phyloP scores from a whole-genome alignment of 2,797 vertebrate genomes.

The Sebastes iracundus region DNA sequence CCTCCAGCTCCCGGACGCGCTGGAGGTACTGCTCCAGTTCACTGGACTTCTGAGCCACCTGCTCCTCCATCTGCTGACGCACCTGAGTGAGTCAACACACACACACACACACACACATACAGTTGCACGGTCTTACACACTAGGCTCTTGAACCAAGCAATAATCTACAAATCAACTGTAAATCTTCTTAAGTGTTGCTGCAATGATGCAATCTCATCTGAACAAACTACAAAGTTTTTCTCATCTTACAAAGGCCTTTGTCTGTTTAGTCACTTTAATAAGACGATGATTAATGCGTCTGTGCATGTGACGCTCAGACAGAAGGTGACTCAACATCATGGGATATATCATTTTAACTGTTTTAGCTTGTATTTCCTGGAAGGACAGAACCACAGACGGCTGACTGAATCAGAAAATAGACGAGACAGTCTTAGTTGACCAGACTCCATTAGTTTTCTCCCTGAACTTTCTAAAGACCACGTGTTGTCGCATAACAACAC shows the following conservation, averaged over 20 bases:
- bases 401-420: background rate
- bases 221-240: background rate
- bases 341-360: background rate
- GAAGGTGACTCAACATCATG: conserved; percentile 46
- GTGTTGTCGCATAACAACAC: background rate
- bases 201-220: background rate
- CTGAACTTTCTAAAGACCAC: background rate
- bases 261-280: background rate
- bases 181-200: background rate
- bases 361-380: conserved; percentile 36
- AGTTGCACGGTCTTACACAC: background rate
- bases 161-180: background rate
- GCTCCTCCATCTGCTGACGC: conserved; percentile 94
- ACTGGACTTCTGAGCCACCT: conserved; percentile 94
- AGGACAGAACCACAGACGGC: background rate
- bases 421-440: background rate
- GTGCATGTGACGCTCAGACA: conserved; percentile 6
- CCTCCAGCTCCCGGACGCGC: conserved; percentile 91
- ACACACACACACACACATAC: background rate
- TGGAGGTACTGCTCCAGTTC: conserved; percentile 94
- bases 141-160: background rate
- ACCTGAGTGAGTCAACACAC: conserved; percentile 77
- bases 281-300: background rate
- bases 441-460: background rate
- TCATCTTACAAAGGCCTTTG: background rate